phyloP scores from a whole-genome alignment of 53 echinoderm and acorn worm species.

The Antedon mediterranea region DNA sequence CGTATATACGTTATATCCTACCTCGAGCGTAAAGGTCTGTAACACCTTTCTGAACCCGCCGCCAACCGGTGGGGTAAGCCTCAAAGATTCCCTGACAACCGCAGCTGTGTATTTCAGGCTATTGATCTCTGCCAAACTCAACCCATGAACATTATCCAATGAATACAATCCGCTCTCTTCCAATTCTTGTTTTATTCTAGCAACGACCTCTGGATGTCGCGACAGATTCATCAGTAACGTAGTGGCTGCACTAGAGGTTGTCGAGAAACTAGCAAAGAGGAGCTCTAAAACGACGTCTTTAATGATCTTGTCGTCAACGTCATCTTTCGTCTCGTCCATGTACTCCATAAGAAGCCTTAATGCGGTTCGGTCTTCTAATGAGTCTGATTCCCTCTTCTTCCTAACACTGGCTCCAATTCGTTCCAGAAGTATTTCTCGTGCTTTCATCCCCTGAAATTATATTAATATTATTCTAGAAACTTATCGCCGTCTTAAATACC shows the following conservation, averaged over 20 bases:
- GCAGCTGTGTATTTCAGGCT: slow-evolving; percentile 46
- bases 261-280: slow-evolving; percentile 17
- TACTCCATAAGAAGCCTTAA: slow-evolving; percentile 51
- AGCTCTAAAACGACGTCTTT: slow-evolving; percentile 14
- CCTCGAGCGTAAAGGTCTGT: slow-evolving; percentile 84
- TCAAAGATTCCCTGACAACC: slow-evolving; percentile 63
- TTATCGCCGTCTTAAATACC: too few species aligned
- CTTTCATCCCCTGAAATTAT: slow-evolving; percentile 12
- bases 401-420: not conserved
- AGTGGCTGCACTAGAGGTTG: slow-evolving; percentile 20
- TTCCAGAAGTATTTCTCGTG: slow-evolving; percentile 3
- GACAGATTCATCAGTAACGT: slow-evolving; percentile 1
- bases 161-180: slow-evolving; percentile 20
- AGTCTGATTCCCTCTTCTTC: slow-evolving; percentile 23
- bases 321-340: slow-evolving; percentile 1
- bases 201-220: slow-evolving; percentile 40
- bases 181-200: slow-evolving; percentile 49
- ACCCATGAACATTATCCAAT: slow-evolving; percentile 11
- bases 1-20: slow-evolving; percentile 56
- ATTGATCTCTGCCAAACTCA: slow-evolving; percentile 28
- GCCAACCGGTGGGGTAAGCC: slow-evolving; percentile 57
- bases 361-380: slow-evolving; percentile 41
- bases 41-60: slow-evolving; percentile 66
- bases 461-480: not conserved
- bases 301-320: not conserved